A percentile compares a stretch with the other conserved stretches of the same genome.
These are phyloP conservation scores for Tiliacea citrago DNA, from an alignment of 2,888 invertebrate genomes.

Conservation along the genomic window DNA sequence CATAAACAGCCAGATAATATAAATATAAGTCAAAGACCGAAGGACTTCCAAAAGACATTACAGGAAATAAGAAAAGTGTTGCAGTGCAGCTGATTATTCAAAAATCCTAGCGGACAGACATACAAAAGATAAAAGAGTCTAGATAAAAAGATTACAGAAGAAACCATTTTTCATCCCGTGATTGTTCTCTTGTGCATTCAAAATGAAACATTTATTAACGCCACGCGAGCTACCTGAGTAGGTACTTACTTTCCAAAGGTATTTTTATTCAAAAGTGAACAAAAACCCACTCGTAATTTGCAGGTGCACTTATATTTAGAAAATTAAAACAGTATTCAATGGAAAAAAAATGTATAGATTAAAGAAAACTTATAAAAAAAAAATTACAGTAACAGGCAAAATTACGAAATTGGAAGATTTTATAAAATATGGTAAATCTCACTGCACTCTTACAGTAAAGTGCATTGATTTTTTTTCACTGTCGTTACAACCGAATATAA, in stretches of 20 bases:
- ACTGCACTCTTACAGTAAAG: no score
- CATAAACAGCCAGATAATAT: no score
- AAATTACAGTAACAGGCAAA: background rate
- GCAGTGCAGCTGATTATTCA: no score
- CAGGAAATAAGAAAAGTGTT: no score
- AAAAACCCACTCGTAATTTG: background rate
- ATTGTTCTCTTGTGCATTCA: conserved; percentile 35
- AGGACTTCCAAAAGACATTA: no score
- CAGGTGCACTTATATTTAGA: background rate
- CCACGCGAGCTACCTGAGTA: conserved; percentile 2
- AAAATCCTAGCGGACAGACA: background rate
- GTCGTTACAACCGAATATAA: no score
- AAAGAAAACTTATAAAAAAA: background rate
- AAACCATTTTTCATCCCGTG: conserved; percentile 12
- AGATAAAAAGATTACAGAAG: conserved; percentile 10
- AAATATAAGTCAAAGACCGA: no score
- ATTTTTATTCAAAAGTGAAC: conserved; percentile 30
- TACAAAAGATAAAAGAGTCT: background rate
- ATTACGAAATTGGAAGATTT: background rate
- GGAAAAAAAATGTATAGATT: background rate
- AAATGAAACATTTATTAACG: conserved; percentile 35
- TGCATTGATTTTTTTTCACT: no score
- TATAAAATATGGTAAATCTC: no score
- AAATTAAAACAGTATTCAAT: background rate
- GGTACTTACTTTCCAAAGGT: background rate